phyloP scores from a whole-genome alignment of 2,113 vertebrate species.

The Rousettus leschenaultii region DNA sequence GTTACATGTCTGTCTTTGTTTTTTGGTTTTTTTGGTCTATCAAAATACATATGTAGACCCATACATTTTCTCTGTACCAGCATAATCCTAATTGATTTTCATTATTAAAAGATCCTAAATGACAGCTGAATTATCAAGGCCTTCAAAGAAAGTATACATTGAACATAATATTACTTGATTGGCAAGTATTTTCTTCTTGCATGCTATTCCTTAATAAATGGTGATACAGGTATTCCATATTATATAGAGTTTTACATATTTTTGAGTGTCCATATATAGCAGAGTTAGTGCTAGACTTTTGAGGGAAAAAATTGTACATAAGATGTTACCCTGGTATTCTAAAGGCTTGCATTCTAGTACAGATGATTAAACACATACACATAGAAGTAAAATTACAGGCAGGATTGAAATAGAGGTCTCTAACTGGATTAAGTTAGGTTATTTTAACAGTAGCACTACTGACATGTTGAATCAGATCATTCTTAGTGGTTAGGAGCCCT shows the following conservation, averaged over 20 bases:
- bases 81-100: neutral
- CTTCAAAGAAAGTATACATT: neutral
- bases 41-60: neutral
- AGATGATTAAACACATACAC: neutral
- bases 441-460: neutral
- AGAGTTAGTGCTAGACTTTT: neutral
- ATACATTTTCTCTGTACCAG: neutral
- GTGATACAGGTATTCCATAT: neutral
- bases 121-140: neutral
- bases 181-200: slow-evolving; percentile 28
- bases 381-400: neutral
- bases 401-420: neutral
- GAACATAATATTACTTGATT: neutral
- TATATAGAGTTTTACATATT: neutral
- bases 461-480: neutral
- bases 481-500: neutral
- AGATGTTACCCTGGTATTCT: neutral
- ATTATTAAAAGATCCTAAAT: slow-evolving; percentile 6
- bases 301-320: neutral
- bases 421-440: neutral
- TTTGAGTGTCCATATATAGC: neutral
- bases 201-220: neutral
- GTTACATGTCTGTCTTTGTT: neutral
- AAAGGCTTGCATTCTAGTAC: neutral
- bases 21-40: neutral